phyloP scores from a whole-genome alignment of 2,888 invertebrate genomes.

The Microchrysa polita region DNA sequence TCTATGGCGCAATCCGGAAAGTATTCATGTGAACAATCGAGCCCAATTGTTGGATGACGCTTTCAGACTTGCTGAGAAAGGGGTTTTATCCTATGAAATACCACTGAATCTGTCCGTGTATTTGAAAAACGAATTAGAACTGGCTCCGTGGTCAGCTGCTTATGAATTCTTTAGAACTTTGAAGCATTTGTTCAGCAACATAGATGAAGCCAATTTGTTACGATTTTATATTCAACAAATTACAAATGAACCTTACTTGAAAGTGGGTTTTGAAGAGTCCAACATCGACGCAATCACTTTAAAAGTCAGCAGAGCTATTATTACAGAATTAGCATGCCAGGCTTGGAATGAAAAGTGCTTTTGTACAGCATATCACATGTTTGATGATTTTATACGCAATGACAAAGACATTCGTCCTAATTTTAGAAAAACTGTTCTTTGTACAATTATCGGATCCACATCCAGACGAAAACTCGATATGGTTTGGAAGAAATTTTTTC shows the following conservation, averaged over 20 bases:
- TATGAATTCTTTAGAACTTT: slow-evolving; percentile 54
- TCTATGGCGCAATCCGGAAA: slow-evolving; percentile 70
- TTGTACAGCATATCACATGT: neutral
- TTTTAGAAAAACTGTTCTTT: slow-evolving; percentile 1
- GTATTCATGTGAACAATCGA: slow-evolving; percentile 79
- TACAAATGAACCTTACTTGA: neutral
- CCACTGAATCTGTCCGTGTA: slow-evolving; percentile 57
- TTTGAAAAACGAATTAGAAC: slow-evolving; percentile 58
- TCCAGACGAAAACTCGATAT: neutral
- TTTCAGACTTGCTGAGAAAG: slow-evolving; percentile 56
- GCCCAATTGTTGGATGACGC: slow-evolving; percentile 90
- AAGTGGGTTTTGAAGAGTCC: neutral
- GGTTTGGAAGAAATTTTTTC: slow-evolving; percentile 1
- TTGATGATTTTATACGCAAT: neutral
- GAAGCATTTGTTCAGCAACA: neutral
- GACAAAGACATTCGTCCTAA: neutral
- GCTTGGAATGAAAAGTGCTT: slow-evolving; percentile 13
- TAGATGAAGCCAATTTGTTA: neutral
- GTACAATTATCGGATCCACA: neutral
- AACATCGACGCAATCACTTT: neutral
- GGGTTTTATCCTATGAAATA: slow-evolving; percentile 54
- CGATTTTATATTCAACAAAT: neutral
- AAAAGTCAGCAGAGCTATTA: slow-evolving; percentile 1
- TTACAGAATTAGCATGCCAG: slow-evolving; percentile 2
- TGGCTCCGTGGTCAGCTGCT: slow-evolving; percentile 60